Evolutionary conservation across 2,888 invertebrate genomes (phyloP).

Genomic region (Leptopterna dolabrata): DNA sequence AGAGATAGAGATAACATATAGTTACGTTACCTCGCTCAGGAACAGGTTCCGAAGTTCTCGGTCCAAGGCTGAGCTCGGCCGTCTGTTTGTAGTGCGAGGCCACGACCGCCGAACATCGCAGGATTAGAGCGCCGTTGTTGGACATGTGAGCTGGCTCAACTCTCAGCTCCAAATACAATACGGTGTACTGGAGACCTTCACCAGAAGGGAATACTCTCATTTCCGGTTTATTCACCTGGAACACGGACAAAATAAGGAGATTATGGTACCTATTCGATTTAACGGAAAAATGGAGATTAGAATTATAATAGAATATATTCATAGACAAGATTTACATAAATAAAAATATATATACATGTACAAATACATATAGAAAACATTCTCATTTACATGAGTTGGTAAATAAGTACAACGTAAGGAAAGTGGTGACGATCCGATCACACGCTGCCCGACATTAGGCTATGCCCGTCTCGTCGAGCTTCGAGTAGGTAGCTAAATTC

Average conservation of each 20-base stretch:
- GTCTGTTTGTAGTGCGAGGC: constrained; percentile 77
- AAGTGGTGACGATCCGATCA: too few relatives aligned
- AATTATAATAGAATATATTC: neutral
- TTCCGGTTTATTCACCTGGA: constrained; percentile 65
- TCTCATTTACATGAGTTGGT: too few relatives aligned
- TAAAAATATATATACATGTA: too few relatives aligned
- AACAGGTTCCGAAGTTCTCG: constrained; percentile 79
- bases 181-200: constrained; percentile 70
- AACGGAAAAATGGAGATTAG: neutral
- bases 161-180: constrained; percentile 71
- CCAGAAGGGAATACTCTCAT: constrained; percentile 61
- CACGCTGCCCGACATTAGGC: too few relatives aligned
- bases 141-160: constrained; percentile 72
- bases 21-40: constrained; percentile 77
- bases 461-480: too few relatives aligned
- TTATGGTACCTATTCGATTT: neutral
- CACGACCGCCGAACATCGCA: constrained; percentile 79
- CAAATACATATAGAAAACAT: too few relatives aligned
- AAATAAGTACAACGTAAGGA: too few relatives aligned
- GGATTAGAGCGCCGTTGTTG: constrained; percentile 73
- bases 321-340: too few relatives aligned
- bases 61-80: constrained; percentile 75
- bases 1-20: too few relatives aligned
- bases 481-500: too few relatives aligned
- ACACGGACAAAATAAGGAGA: neutral